Evolutionary conservation across 2,888 invertebrate genomes (phyloP), one percentile per base, ranked within the genome.

Genomic region (Lepetodrilus schrolli): DNA sequence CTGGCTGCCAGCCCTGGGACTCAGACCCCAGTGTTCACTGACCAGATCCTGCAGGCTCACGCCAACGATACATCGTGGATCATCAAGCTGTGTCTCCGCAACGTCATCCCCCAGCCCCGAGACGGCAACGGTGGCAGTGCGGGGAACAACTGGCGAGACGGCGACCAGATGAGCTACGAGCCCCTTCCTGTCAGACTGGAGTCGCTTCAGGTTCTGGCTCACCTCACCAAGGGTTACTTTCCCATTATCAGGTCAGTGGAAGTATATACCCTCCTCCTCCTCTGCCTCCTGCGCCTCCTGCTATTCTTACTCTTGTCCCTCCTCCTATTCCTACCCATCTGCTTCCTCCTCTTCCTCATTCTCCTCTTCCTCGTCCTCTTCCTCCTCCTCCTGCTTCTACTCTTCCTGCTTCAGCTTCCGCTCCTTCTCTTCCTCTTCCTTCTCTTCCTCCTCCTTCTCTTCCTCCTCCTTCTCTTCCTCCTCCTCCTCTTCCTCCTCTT

Each of bases 121-220:
- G 73, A 77, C 1, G 71, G 48, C 8, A 69, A 71, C 37, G n/a
- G n/a, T n/a, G n/a, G n/a, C n/a, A n/a, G n/a, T n/a, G 66, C 20
- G 73, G 78, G 20, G 85, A 87, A 70, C 88, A 90, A 10, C 93
- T 94, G 58, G 58, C 23, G 58, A 17, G 30, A 30, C 5, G 23
- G 21, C 5, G 17, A 47, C n/a, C 26, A 26, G 7, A 23, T 47
- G 38, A 13, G 7, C 20, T 75, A 78, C 21, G 86, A 88, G 70
- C 88, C 90, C 7, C 93, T 94, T 17, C 94, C 95, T 20, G 93
- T 96, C 65, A 93, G 95, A 75, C 91, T 95, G 21, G 95, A 96
- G 90, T 94, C 95, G 13, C 91, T 96, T 0, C 95, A 95, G 92
- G 93, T 91, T 2, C 82, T 91, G 23, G 86, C 88, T 23, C 84